These are phyloP conservation scores for Nasonia giraulti DNA, from an alignment of 1,140 invertebrate genomes.

Conservation along the genomic window DNA sequence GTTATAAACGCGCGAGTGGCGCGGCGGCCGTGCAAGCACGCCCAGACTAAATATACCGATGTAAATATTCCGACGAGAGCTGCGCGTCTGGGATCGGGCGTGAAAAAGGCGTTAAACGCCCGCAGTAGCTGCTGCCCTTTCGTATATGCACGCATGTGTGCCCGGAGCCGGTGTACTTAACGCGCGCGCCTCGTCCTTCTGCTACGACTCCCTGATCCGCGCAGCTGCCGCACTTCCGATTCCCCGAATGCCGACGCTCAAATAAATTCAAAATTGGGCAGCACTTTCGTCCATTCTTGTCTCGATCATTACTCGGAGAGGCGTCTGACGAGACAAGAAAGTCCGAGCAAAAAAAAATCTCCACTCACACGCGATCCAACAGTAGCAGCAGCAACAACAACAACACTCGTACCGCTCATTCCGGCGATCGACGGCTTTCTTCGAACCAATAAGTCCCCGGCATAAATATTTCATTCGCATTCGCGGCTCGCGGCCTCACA, in stretches of 20 bases:
- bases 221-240: too few species aligned
- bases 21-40: constrained; percentile 49
- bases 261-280: not conserved
- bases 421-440: constrained; percentile 53
- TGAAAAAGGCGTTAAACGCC: constrained; percentile 63
- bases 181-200: too few species aligned
- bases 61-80: constrained; percentile 57
- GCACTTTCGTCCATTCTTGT: not conserved
- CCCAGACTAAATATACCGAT: constrained; percentile 64
- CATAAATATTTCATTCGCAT: constrained; percentile 65
- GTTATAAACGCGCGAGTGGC: constrained; percentile 57
- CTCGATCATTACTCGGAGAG: constrained; percentile 52
- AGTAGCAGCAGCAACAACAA: constrained; percentile 1
- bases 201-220: too few species aligned
- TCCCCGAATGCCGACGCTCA: too few species aligned
- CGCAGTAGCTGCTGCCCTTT: constrained; percentile 13
- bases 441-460: constrained; percentile 61
- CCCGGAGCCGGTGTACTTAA: not conserved
- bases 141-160: not conserved
- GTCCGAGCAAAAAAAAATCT: constrained; percentile 31
- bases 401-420: constrained; percentile 8
- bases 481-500: constrained; percentile 54
- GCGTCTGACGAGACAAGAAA: constrained; percentile 52
- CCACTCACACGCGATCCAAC: too few species aligned
- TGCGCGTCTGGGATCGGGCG: constrained; percentile 56